Base-by-base conservation (phyloP, 2,888 invertebrate species). In the Pterostichus niger region DNA sequence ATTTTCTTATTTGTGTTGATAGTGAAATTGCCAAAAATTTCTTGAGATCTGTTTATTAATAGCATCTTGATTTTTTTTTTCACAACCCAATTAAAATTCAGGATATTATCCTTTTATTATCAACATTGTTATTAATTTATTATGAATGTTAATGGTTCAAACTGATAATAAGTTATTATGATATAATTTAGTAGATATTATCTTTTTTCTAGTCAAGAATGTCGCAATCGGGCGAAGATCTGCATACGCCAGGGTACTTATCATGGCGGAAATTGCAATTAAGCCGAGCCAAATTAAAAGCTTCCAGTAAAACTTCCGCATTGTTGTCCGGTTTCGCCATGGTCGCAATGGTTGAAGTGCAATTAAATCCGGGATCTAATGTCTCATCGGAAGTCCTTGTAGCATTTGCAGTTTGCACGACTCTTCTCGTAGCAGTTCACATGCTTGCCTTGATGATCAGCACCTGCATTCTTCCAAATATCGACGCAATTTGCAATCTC, bases 371-470 rank as follows among this genome's bases (percentile, higher is more conserved):
- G 17, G 93, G 94, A 11, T 94, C 95, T 4, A 91, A 92, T 85
- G 94, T 98, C 73, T 97, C 98, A 0, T 91, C 93, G 9, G 93
- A 93, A 75, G 95, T 98, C 92, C 91, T 99, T 79, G 95, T 99
- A 46, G 95, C 97, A 0, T 98, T 99, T 90, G 98, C 98, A 33
- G 94, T 98, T 0, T 98, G 98, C 88, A 99, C 99, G 35, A 98
- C 98, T 0, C 92, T 99, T 0, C 92, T 99, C 40, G 99, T 99
- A 2, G 98, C 99, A 0, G 98, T 99, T 0, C 99, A 99, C 90
- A 96, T 99, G 95, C 90, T 99, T 85, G 99, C 99, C 0, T 92
- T 99, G 33, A 99, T 99, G 99, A 99, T 99, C 89, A 98, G 98
- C 88, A 99, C 99, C 0, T 99, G 99, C 90, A 99, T 99, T 86